Evolutionary conservation across 2,797 vertebrate species (phyloP).

Genomic region (Diglossa cyanea): DNA sequence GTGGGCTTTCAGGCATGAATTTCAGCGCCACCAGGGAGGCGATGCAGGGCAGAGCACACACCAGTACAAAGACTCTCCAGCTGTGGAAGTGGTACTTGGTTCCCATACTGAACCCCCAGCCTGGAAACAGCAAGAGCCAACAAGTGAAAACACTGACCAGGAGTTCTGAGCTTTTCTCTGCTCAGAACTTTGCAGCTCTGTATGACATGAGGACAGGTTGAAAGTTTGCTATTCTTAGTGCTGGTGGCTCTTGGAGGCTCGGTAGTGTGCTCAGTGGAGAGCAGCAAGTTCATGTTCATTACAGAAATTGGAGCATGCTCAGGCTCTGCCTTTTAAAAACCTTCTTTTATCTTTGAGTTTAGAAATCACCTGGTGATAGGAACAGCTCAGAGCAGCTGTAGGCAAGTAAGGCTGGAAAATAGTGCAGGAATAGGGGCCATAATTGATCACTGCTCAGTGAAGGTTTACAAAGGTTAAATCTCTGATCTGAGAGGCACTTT

Average conservation of each 20-base stretch:
- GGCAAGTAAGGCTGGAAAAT: neutral
- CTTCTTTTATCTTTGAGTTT: neutral
- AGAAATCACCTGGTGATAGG: neutral
- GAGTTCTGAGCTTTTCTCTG: neutral
- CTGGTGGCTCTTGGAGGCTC: neutral
- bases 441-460: neutral
- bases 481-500: neutral
- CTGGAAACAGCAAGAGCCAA: constrained; percentile 71
- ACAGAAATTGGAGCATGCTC: neutral
- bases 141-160: neutral
- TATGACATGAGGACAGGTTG: neutral
- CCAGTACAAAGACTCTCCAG: constrained; percentile 93
- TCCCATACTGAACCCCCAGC: constrained; percentile 96
- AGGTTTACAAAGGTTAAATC: neutral
- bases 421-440: neutral
- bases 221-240: neutral
- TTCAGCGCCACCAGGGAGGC: constrained; percentile 86
- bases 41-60: constrained; percentile 89
- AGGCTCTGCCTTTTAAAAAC: neutral
- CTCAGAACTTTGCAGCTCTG: neutral
- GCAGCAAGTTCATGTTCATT: neutral
- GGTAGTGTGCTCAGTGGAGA: neutral
- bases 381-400: neutral
- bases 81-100: constrained; percentile 93
- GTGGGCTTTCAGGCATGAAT: constrained; percentile 97